phyloP scores from a whole-genome alignment of 2,888 invertebrate species.

The Apamea anceps region DNA sequence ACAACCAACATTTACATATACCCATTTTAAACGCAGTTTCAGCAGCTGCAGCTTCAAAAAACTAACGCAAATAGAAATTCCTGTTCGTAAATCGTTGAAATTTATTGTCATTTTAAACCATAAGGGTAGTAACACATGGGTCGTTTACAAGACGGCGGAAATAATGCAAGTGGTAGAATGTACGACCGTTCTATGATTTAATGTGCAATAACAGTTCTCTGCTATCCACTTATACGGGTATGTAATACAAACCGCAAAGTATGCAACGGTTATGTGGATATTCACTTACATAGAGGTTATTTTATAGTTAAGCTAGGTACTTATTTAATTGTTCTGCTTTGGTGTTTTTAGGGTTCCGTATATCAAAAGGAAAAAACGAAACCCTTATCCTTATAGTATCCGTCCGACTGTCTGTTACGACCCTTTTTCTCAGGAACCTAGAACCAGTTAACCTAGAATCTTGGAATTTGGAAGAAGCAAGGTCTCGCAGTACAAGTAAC shows the following conservation, averaged over 20 bases:
- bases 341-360: too few species aligned
- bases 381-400: too few species aligned
- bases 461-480: too few species aligned
- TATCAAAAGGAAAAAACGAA: too few species aligned
- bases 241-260: conserved; percentile 51
- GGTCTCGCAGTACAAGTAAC: too few species aligned
- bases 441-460: too few species aligned
- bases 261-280: conserved; percentile 45
- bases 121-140: conserved; percentile 55
- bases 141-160: conserved; percentile 58
- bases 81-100: conserved; percentile 45
- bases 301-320: conserved; percentile 13
- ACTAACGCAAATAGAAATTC: conserved; percentile 31
- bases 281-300: conserved; percentile 18
- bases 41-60: conserved; percentile 11
- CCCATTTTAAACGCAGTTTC: neutral
- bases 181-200: conserved; percentile 56
- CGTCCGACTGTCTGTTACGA: too few species aligned
- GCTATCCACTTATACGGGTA: conserved; percentile 47
- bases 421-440: too few species aligned
- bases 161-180: conserved; percentile 53
- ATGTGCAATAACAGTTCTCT: conserved; percentile 59
- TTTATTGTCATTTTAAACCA: conserved; percentile 61
- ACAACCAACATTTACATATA: neutral
- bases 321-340: conserved; percentile 5